Base-by-base conservation (phyloP, 2,797 vertebrate species). In the Buceros bicornis region DNA sequence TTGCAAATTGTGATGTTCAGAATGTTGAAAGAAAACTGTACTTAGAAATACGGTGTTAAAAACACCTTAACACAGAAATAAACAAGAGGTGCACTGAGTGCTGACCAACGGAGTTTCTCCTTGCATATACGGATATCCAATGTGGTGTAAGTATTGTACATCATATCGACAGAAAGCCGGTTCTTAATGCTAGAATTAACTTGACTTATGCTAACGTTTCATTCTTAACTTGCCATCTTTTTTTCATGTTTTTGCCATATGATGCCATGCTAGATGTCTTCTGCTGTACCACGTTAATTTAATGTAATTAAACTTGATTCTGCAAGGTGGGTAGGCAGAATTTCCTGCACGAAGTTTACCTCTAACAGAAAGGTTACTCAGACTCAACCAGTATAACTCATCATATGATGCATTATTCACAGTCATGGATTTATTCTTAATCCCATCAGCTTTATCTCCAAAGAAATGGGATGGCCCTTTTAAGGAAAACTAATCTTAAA, bases 311-410 rank as follows among this genome's bases (percentile, higher is more conserved):
- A 82, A 60, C 29, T 64, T 40, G 64, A 43, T 86, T 83, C 81
- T 93, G 61, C 77, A 64, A 81, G 91, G 79, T 28, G 87, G 50
- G 70, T 43, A 82, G 88, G 93, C 82, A 72, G 66, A 13, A 26
- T 90, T 92, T 91, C 88, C 91, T 66, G 79, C 4, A 80, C 92
- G 95, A 89, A 91, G 93, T 90, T 95, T 92, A 94, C 74, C 77
- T 65, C 66, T 89, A 83, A 70, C 57, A 65, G 84, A 77, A 29
- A 91, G 72, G 83, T 48, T 89, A 51, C 82, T 85, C 64, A 48
- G 29, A 69, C 73, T 85, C 35, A 54, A 72, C 80, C 53, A 25
- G 18, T 56, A 26, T 29, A 97, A 67, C 58, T 89, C 73, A 84
- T 95, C 85, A 61, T 51, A 50, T 31, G 74, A 90, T 90, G 53